Evolutionary conservation across 92 coral and sea anemone species (phyloP).

Genomic region (Nematostella vectensis): DNA sequence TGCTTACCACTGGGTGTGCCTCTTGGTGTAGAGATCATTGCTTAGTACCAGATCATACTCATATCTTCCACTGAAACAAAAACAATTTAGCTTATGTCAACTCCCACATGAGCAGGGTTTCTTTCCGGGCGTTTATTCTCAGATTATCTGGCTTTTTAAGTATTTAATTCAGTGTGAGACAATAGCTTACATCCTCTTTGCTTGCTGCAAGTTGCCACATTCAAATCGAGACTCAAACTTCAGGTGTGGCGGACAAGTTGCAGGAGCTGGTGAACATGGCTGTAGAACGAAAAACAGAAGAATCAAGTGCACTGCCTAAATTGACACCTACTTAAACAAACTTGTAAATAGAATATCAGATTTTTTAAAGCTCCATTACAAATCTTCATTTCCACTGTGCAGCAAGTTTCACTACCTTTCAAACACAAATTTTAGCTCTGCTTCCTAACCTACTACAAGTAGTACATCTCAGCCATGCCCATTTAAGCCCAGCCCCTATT

Average conservation of each 20-base stretch:
- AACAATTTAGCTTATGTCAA: neutral
- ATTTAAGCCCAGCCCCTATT: neutral
- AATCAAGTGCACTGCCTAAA: neutral
- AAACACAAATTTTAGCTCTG: no score
- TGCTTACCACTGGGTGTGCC: conserved; percentile 97
- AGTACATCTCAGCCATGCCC: no score
- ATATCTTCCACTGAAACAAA: conserved; percentile 64
- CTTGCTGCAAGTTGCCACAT: conserved; percentile 92
- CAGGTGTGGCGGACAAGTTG: conserved; percentile 80
- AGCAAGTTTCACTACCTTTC: no score
- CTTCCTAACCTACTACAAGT: no score
- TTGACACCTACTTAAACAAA: neutral
- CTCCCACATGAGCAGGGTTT: no score
- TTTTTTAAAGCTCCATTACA: no score
- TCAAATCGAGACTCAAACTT: conserved; percentile 93
- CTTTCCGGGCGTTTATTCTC: no score
- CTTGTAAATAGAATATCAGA: no score
- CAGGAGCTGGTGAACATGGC: conserved; percentile 38
- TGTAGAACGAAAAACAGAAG: conserved; percentile 1
- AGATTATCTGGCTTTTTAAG: no score
- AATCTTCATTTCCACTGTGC: no score
- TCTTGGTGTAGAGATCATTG: conserved; percentile 80
- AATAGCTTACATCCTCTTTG: conserved; percentile 88
- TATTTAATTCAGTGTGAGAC: no score
- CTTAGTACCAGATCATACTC: conserved; percentile 83